A percentile compares a stretch with the other conserved stretches of the same genome.
phyloP scores from a whole-genome alignment of 2,797 vertebrate species.

The Micromesistius poutassou region DNA sequence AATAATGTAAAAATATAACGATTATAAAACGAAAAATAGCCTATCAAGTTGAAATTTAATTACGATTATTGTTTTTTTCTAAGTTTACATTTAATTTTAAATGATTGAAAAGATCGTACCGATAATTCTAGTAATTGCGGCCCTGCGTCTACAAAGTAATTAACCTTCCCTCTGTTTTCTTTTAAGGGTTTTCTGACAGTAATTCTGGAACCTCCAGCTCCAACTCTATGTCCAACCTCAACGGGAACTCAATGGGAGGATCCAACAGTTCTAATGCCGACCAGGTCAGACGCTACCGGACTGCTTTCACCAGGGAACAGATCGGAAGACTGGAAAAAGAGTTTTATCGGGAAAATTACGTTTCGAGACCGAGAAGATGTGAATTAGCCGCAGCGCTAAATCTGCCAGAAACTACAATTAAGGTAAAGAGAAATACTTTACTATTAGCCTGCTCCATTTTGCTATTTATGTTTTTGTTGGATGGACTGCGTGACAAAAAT shows the following conservation, averaged over 20 bases:
- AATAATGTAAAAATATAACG: neutral
- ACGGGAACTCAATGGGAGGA: constrained; percentile 78
- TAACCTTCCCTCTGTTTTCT: neutral
- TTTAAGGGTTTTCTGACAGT: constrained; percentile 84
- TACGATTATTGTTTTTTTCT: neutral
- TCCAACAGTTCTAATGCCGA: constrained; percentile 83
- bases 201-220: constrained; percentile 84
- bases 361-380: constrained; percentile 93
- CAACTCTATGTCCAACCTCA: constrained; percentile 79
- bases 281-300: constrained; percentile 87
- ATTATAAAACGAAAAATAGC: neutral
- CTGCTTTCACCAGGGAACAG: constrained; percentile 83
- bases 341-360: constrained; percentile 86
- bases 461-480: constrained; percentile 12
- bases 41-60: neutral
- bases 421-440: constrained; percentile 71
- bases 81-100: constrained; percentile 4
- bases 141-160: neutral
- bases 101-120: neutral
- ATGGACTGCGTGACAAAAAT: neutral
- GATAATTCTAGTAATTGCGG: neutral
- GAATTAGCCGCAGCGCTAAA: constrained; percentile 95
- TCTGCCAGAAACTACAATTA: constrained; percentile 96
- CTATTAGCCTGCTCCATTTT: constrained; percentile 22
- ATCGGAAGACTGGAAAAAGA: constrained; percentile 83